A percentile compares a stretch with the other conserved stretches of the same genome.
Conservation (phyloP, 2,113 vertebrate species). For the Myiagra hebetior region DNA sequence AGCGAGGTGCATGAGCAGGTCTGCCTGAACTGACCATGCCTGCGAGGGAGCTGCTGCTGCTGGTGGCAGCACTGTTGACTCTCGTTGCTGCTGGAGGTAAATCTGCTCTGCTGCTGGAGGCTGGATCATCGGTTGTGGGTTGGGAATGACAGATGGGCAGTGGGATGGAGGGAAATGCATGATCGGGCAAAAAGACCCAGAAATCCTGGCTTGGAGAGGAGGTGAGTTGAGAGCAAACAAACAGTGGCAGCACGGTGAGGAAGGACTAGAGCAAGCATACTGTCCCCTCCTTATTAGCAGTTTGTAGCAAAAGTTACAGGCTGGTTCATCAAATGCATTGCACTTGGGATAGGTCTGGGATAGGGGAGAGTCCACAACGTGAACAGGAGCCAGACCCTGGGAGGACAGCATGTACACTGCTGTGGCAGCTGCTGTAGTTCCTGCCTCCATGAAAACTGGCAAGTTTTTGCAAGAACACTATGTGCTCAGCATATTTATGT, state of each 20-base stretch:
- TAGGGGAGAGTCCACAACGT: not conserved
- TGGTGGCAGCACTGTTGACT: not conserved
- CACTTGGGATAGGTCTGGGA: not conserved
- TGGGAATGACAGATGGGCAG: not conserved
- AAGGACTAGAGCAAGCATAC: not conserved
- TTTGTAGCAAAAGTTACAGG: not conserved
- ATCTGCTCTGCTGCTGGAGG: not conserved
- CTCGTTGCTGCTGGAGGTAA: not conserved
- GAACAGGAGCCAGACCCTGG: not conserved
- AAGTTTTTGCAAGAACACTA: not conserved
- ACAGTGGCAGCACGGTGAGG: fast-evolving
- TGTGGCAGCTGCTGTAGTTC: not conserved
- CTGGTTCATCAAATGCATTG: not conserved
- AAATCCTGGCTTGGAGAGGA: not conserved
- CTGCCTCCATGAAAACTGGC: not conserved
- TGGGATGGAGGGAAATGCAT: not conserved
- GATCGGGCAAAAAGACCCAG: not conserved
- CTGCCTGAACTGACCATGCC: not conserved
- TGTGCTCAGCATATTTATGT: not conserved
- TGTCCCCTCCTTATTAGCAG: not conserved
- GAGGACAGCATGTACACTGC: not conserved
- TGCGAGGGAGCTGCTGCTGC: not conserved
- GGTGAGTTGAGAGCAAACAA: not conserved
- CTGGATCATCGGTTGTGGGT: fast-evolving
- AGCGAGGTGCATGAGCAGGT: fast-evolving